Evolutionary conservation across 2,797 vertebrate genomes (phyloP).

Genomic region (Microctenopoma lineatum): DNA sequence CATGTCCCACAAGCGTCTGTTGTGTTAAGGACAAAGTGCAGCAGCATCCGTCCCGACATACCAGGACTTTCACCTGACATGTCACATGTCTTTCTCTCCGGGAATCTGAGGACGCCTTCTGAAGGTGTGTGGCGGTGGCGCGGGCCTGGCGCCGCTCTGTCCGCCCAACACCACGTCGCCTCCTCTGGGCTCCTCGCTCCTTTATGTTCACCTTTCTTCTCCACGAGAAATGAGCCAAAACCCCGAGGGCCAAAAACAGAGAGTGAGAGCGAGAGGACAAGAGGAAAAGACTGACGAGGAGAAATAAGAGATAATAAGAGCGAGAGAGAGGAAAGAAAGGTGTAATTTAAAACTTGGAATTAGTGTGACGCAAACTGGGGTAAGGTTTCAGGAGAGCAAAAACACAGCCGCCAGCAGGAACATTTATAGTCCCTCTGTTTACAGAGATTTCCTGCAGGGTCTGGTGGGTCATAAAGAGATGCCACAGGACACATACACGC

Average conservation of each 20-base stretch:
- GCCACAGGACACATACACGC: background rate
- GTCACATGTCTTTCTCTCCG: slow-evolving; percentile 32
- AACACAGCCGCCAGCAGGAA: slow-evolving; percentile 41
- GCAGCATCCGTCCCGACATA: background rate
- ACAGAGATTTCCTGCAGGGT: slow-evolving; percentile 24
- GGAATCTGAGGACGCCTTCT: slow-evolving; percentile 28
- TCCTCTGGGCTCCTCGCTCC: slow-evolving; percentile 41
- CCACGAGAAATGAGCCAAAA: slow-evolving; percentile 30
- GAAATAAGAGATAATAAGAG: slow-evolving; percentile 37
- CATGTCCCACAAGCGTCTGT: no score
- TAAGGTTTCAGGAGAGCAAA: slow-evolving; percentile 62
- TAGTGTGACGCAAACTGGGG: slow-evolving; percentile 73
- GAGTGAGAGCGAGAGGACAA: slow-evolving; percentile 17
- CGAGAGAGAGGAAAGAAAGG: slow-evolving; percentile 11
- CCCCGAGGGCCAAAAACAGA: slow-evolving; percentile 15
- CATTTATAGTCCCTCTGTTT: slow-evolving; percentile 29
- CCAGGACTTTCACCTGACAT: slow-evolving; percentile 9
- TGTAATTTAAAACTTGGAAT: slow-evolving; percentile 73
- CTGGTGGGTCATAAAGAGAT: slow-evolving; percentile 20
- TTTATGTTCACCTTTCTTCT: slow-evolving; percentile 53
- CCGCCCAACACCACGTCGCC: slow-evolving; percentile 37
- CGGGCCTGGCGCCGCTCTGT: slow-evolving; percentile 65
- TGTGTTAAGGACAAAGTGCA: background rate
- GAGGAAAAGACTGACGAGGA: slow-evolving; percentile 4
- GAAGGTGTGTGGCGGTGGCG: slow-evolving; percentile 5